These are phyloP conservation scores for Oedothorax gibbosus DNA, from an alignment of 1,140 invertebrate species.

Conservation along the genomic window DNA sequence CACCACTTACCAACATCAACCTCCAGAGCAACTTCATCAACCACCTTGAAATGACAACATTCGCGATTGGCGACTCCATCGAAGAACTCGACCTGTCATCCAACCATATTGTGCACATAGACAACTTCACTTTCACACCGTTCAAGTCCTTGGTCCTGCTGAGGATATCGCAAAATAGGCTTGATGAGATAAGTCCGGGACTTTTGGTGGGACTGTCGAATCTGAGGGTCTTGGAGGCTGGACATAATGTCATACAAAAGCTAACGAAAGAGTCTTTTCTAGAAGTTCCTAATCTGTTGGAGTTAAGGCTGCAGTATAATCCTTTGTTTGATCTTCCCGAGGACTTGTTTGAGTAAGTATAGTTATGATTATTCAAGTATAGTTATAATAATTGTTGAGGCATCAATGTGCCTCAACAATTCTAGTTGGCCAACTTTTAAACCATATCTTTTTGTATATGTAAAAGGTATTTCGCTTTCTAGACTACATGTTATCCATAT, in stretches of 20 bases:
- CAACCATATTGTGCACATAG: slow-evolving; percentile 2
- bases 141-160: slow-evolving; percentile 20
- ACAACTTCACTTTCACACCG: slow-evolving; percentile 15
- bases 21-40: slow-evolving; percentile 19
- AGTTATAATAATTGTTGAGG: too few species aligned
- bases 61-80: slow-evolving; percentile 3
- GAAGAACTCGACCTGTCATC: slow-evolving; percentile 26
- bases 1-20: not conserved
- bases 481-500: too few species aligned
- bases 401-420: too few species aligned
- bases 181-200: slow-evolving; percentile 7
- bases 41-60: not conserved
- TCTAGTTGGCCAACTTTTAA: too few species aligned
- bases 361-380: not conserved
- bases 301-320: slow-evolving; percentile 36
- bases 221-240: slow-evolving; percentile 26
- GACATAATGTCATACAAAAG: slow-evolving; percentile 19
- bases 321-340: slow-evolving; percentile 18
- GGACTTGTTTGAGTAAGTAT: slow-evolving; percentile 38
- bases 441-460: too few species aligned
- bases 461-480: too few species aligned
- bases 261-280: not conserved
- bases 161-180: slow-evolving; percentile 16
- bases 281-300: not conserved
- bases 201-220: slow-evolving; percentile 26